Conservation (phyloP, 2,888 invertebrate species). For the Abscondita cerata region DNA sequence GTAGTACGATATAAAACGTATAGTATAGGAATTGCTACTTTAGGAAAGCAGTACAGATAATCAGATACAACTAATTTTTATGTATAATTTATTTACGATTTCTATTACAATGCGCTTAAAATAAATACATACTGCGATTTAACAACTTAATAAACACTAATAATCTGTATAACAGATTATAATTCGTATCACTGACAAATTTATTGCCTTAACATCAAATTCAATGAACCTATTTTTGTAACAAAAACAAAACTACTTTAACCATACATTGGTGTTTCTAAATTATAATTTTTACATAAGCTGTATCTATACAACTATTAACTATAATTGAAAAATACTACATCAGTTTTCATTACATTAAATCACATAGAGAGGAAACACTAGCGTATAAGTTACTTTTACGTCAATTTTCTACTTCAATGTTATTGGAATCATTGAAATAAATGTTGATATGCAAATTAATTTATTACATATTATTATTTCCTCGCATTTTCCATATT, state of each 20-base stretch:
- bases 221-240: constrained; percentile 9
- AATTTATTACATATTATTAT: constrained; percentile 3
- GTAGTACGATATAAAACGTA: too few relatives aligned
- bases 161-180: constrained; percentile 56
- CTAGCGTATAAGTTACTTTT: constrained; percentile 11
- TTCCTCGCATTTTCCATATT: background rate
- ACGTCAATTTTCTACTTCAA: constrained; percentile 4
- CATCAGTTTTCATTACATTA: constrained; percentile 23
- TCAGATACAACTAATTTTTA: background rate
- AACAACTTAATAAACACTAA: constrained; percentile 46
- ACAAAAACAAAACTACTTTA: constrained; percentile 33
- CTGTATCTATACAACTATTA: constrained; percentile 23
- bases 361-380: constrained; percentile 32
- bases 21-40: too few relatives aligned
- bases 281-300: constrained; percentile 17
- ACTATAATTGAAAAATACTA: constrained; percentile 23
- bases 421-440: background rate
- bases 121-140: constrained; percentile 50
- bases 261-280: constrained; percentile 31
- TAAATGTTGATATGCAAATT: constrained; percentile 28
- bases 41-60: too few relatives aligned
- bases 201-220: constrained; percentile 38
- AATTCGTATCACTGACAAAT: constrained; percentile 46
- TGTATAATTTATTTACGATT: constrained; percentile 48
- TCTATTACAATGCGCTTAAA: constrained; percentile 47